phyloP scores from a whole-genome alignment of 2,797 vertebrate species.

The Eulemur albifrons region DNA sequence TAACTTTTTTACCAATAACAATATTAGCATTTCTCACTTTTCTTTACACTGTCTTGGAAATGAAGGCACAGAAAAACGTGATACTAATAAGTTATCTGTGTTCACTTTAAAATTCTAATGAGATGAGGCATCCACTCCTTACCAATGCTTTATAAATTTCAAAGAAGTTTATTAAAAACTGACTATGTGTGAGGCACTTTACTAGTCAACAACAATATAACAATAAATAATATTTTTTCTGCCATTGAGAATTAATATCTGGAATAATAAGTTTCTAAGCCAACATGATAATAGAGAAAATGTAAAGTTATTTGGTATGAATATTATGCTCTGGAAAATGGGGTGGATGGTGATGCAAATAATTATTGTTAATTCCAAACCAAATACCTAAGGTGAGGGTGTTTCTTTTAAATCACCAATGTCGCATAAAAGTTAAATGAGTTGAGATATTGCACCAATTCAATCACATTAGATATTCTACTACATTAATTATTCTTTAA shows the following conservation, averaged over 20 bases:
- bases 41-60: background rate
- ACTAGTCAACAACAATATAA: background rate
- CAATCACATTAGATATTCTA: background rate
- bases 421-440: background rate
- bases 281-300: background rate
- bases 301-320: background rate
- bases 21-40: background rate
- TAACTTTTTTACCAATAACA: background rate
- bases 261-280: background rate
- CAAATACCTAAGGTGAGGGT: background rate
- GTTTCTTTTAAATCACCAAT: background rate
- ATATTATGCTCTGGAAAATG: background rate
- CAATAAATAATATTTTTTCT: background rate
- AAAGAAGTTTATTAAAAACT: background rate
- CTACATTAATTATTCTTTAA: background rate
- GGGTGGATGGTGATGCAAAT: accelerated
- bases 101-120: background rate
- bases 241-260: background rate
- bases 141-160: background rate
- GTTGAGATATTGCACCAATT: background rate
- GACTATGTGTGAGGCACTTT: background rate
- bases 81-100: background rate
- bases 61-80: background rate
- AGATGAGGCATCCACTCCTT: background rate
- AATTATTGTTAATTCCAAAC: background rate